Conservation (phyloP, 2,113 vertebrate genomes). For the Dermatemys mawii region DNA sequence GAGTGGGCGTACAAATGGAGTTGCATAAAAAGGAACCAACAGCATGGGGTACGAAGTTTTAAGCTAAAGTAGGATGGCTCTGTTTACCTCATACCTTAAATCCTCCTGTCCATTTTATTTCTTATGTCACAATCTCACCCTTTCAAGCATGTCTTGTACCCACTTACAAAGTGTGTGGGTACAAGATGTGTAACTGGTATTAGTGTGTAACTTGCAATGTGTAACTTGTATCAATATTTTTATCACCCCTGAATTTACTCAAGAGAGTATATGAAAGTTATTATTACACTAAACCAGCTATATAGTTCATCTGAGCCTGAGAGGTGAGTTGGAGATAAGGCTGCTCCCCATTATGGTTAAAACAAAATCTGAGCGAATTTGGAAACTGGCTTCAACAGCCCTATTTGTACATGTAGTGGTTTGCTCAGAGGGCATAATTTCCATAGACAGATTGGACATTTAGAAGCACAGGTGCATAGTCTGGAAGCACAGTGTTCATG, state of each 20-base stretch:
- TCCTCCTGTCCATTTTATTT: fast-evolving
- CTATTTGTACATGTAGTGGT: not conserved
- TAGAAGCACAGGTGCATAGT: not conserved
- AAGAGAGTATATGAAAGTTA: not conserved
- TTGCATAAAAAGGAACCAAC: not conserved
- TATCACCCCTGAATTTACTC: not conserved
- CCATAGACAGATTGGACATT: not conserved
- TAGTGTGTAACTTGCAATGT: too few species aligned
- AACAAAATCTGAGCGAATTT: not conserved
- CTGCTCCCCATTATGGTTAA: not conserved
- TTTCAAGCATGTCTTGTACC: not conserved
- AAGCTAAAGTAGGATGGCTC: not conserved
- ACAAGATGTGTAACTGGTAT: too few species aligned
- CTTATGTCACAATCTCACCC: fast-evolving
- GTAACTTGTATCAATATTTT: not conserved
- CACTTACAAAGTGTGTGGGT: not conserved
- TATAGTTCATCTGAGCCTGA: not conserved
- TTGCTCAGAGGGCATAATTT: not conserved
- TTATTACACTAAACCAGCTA: fast-evolving
- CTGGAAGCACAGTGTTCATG: fast-evolving
- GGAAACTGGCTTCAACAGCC: not conserved
- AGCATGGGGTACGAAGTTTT: not conserved
- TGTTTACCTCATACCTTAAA: not conserved
- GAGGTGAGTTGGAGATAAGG: not conserved
- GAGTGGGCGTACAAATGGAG: not conserved